A percentile compares a stretch with the other conserved stretches of the same genome.
Evolutionary conservation across 2,113 vertebrate genomes (phyloP).

Genomic region (Myanophis thanlyinensis): DNA sequence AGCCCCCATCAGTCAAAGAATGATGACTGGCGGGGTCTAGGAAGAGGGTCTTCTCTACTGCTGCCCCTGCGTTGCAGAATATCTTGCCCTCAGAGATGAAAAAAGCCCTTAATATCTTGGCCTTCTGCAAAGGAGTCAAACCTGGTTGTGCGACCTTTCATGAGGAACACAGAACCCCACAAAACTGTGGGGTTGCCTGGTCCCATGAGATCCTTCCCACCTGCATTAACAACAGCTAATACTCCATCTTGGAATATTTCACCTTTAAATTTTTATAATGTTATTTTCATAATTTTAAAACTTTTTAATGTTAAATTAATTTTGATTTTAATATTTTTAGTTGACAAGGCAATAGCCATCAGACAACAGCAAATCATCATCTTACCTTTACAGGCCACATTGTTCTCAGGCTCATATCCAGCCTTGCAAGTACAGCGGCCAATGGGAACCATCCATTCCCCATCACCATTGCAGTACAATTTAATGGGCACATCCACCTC

Average conservation of each 20-base stretch:
- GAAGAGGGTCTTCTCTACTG: background rate
- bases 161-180: background rate
- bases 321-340: background rate
- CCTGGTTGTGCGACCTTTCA: background rate
- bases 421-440: conserved; percentile 97
- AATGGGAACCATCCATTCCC: conserved; percentile 99
- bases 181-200: background rate
- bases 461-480: conserved; percentile 96
- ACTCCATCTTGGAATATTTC: background rate
- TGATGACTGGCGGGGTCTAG: background rate
- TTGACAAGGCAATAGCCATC: background rate
- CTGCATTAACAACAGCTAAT: background rate
- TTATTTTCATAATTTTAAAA: background rate
- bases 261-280: background rate
- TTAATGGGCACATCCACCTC: conserved; percentile 98
- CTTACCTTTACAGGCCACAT: conserved; percentile 91
- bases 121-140: background rate
- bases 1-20: background rate
- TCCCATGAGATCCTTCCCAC: background rate
- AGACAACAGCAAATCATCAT: background rate
- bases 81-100: background rate
- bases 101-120: background rate
- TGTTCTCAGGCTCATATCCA: conserved; percentile 94
- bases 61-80: background rate
- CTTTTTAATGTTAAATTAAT: background rate